Percentiles rank a stretch among this genome's conserved stretches.
phyloP scores from a whole-genome alignment of 2,888 invertebrate species.

The Gandaritis pyraliata region DNA sequence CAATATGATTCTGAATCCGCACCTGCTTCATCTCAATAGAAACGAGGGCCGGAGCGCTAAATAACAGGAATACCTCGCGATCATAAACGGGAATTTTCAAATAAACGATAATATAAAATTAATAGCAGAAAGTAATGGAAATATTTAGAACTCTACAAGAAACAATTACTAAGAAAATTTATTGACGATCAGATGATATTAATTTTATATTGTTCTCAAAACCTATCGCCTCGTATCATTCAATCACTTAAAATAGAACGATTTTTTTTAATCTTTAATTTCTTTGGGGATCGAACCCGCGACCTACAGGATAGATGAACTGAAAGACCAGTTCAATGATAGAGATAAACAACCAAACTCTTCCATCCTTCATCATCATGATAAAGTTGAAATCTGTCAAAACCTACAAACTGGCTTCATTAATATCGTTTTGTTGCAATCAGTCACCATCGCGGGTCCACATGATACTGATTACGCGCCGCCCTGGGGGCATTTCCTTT shows the following conservation, averaged over 20 bases:
- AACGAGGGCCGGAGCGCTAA: constrained; percentile 50
- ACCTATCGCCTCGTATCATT: too few relatives aligned
- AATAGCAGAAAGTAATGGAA: constrained; percentile 47
- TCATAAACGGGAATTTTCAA: constrained; percentile 54
- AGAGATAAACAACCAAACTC: too few relatives aligned
- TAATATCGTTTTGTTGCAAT: constrained; percentile 35
- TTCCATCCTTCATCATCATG: too few relatives aligned
- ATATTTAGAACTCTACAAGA: constrained; percentile 28
- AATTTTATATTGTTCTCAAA: too few relatives aligned
- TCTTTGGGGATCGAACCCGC: too few relatives aligned
- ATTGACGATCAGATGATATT: too few relatives aligned
- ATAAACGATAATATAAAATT: constrained; percentile 54
- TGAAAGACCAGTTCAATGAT: too few relatives aligned
- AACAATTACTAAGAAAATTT: background rate
- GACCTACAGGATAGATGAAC: too few relatives aligned
- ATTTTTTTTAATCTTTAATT: too few relatives aligned
- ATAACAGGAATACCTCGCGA: constrained; percentile 54
- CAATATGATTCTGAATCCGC: constrained; percentile 5
- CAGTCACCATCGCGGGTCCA: constrained; percentile 41
- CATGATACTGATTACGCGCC: constrained; percentile 38
- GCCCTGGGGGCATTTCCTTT: constrained; percentile 43
- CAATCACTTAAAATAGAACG: too few relatives aligned
- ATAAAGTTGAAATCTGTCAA: constrained; percentile 20
- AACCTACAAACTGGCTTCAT: constrained; percentile 39
- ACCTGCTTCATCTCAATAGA: constrained; percentile 45